phyloP scores from a whole-genome alignment of 2,888 invertebrate species.

The Agrotis ipsilon region DNA sequence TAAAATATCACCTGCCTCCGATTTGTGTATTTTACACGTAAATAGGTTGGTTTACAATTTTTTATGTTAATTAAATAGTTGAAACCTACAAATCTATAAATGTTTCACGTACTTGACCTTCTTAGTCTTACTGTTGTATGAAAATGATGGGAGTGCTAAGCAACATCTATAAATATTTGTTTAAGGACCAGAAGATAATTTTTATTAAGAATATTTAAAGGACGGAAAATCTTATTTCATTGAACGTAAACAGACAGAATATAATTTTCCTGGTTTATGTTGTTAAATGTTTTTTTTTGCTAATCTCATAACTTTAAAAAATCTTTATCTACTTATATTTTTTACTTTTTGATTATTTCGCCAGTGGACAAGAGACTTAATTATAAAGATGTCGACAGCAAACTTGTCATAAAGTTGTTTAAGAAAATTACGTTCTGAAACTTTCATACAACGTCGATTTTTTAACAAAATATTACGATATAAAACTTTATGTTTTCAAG shows the following conservation, averaged over 20 bases:
- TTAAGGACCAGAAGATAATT: no score
- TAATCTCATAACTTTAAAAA: neutral
- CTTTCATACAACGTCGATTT: slow-evolving; percentile 31
- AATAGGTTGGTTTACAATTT: neutral
- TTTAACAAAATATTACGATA: slow-evolving; percentile 20
- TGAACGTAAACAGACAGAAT: no score
- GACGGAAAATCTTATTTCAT: no score
- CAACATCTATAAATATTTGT: no score
- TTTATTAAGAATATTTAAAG: no score
- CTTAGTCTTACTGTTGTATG: no score
- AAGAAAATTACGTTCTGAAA: slow-evolving; percentile 32
- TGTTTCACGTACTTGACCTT: neutral
- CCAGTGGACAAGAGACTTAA: slow-evolving; percentile 14
- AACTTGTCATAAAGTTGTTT: slow-evolving; percentile 25
- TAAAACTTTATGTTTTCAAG: slow-evolving; percentile 19
- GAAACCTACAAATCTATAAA: neutral
- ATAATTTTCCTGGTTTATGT: no score
- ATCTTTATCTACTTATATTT: neutral
- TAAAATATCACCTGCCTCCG: neutral
- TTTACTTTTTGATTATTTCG: neutral
- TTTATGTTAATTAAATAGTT: no score
- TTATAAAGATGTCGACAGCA: slow-evolving; percentile 38
- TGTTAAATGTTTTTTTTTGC: neutral
- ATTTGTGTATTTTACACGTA: slow-evolving; percentile 12
- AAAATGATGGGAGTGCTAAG: neutral